phyloP scores from a whole-genome alignment of 1,140 invertebrate genomes.

The Drosophila prosaltans region DNA sequence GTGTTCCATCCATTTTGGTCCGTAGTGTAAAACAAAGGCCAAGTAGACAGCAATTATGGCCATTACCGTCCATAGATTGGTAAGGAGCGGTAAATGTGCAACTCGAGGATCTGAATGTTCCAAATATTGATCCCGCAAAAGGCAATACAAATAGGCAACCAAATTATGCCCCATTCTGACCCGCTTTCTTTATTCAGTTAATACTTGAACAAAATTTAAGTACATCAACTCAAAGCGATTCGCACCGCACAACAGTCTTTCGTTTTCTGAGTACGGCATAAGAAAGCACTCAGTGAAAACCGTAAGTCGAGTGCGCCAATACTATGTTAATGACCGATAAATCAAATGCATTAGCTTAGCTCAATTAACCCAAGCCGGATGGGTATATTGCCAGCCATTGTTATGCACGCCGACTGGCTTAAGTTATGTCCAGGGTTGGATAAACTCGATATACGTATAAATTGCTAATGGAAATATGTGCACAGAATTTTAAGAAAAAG shows the following conservation, averaged over 20 bases:
- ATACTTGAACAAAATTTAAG: neutral
- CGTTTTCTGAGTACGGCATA: slow-evolving; percentile 39
- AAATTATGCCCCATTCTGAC: slow-evolving; percentile 59
- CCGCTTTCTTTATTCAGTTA: neutral
- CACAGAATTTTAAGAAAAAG: neutral
- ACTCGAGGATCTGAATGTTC: slow-evolving; percentile 70
- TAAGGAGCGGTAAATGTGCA: slow-evolving; percentile 76
- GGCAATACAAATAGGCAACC: slow-evolving; percentile 42
- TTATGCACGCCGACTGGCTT: neutral
- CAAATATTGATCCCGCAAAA: slow-evolving; percentile 56
- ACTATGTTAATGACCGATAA: slow-evolving; percentile 71
- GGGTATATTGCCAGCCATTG: neutral
- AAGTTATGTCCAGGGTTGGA: neutral
- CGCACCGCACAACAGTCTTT: slow-evolving; percentile 37
- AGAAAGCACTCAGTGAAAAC: neutral
- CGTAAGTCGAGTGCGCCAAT: too few relatives aligned
- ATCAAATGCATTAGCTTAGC: slow-evolving; percentile 44
- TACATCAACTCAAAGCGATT: slow-evolving; percentile 10
- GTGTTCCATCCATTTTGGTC: slow-evolving; percentile 90
- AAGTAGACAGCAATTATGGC: slow-evolving; percentile 87
- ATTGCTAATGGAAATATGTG: neutral
- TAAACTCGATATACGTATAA: too few relatives aligned
- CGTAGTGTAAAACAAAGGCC: slow-evolving; percentile 84
- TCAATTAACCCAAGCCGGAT: slow-evolving; percentile 54
- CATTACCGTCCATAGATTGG: slow-evolving; percentile 84